These are phyloP conservation scores for Palythoa caribaeorum DNA, from an alignment of 92 coral and sea anemone genomes.

Conservation along the genomic window DNA sequence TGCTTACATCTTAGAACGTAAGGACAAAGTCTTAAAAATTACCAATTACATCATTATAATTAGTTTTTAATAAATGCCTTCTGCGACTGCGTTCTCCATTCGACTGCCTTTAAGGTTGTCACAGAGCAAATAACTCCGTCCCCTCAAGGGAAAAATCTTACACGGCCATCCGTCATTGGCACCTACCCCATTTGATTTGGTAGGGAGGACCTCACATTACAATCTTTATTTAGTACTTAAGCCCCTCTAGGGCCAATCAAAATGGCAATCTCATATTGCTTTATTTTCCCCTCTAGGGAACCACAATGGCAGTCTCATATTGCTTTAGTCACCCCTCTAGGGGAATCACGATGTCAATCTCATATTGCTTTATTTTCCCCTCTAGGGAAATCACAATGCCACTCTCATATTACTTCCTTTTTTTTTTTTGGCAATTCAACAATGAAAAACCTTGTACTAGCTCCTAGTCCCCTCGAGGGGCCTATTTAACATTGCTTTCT, in stretches of 20 bases:
- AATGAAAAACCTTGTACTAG: too few species aligned
- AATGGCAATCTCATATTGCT: background rate
- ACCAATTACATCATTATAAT: constrained; percentile 24
- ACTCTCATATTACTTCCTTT: too few species aligned
- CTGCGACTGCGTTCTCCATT: constrained; percentile 14
- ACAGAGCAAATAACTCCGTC: constrained; percentile 3
- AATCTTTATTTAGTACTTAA: constrained; percentile 20
- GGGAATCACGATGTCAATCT: background rate
- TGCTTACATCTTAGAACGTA: constrained; percentile 6
- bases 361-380: background rate
- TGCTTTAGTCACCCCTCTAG: background rate
- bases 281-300: too few species aligned
- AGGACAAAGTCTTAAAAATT: constrained; percentile 1
- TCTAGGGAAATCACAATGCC: background rate
- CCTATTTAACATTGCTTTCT: too few species aligned
- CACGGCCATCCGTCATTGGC: constrained; percentile 20
- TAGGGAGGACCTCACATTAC: constrained; percentile 13
- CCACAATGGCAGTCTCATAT: background rate
- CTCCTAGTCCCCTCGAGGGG: too few species aligned
- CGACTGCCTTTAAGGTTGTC: constrained; percentile 18
- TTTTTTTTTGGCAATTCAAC: too few species aligned
- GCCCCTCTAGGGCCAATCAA: background rate
- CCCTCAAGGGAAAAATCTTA: constrained; percentile 16
- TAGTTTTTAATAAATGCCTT: constrained; percentile 17
- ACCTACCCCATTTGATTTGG: constrained; percentile 17